These are phyloP conservation scores for Stercorarius parasiticus DNA, from an alignment of 2,113 vertebrate species.

Conservation along the genomic window DNA sequence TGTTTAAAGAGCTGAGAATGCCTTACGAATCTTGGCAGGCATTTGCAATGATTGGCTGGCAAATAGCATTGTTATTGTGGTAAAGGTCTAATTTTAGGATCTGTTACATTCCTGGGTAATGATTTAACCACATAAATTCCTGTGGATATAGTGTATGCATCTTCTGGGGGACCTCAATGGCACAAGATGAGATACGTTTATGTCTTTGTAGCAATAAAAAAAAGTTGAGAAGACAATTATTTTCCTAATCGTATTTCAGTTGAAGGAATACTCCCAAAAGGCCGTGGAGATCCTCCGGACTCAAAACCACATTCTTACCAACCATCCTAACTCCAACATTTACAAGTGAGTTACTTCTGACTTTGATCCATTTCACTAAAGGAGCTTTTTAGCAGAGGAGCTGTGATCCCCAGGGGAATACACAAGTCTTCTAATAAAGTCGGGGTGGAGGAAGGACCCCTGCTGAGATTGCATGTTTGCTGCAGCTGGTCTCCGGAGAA, in stretches of 20 bases:
- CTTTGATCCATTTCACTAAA: not conserved
- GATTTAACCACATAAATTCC: not conserved
- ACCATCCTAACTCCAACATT: constrained; percentile 98
- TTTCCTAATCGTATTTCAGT: constrained; percentile 66
- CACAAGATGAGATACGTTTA: not conserved
- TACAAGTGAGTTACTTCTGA: constrained; percentile 87
- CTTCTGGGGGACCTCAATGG: not conserved
- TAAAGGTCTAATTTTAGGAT: not conserved
- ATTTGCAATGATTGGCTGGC: not conserved
- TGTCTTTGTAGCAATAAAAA: not conserved
- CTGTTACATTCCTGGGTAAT: not conserved
- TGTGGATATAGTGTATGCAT: not conserved
- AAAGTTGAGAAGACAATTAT: not conserved
- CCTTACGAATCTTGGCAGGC: not conserved
- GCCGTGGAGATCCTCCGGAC: constrained; percentile 95
- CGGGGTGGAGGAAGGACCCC: not conserved
- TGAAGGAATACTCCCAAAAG: constrained; percentile 98
- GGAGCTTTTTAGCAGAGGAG: not conserved
- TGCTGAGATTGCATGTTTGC: not conserved
- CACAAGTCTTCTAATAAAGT: not conserved
- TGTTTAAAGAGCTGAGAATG: not conserved
- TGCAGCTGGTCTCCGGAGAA: not conserved
- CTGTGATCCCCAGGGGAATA: accelerated
- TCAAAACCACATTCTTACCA: constrained; percentile 97
- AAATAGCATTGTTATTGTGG: not conserved